phyloP scores from a whole-genome alignment of 2,888 invertebrate species.

The Catotricha subobsoleta region DNA sequence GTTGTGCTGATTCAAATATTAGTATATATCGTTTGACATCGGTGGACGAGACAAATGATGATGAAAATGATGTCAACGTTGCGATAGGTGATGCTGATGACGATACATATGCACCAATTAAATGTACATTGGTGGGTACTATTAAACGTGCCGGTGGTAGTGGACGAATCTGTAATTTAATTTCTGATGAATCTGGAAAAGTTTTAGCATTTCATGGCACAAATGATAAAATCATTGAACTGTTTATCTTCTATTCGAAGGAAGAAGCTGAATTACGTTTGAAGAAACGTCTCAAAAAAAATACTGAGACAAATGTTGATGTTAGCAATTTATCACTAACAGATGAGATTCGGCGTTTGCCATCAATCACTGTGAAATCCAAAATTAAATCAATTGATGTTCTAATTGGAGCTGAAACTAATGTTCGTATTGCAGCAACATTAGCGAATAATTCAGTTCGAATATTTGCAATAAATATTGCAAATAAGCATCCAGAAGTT shows the following conservation, averaged over 20 bases:
- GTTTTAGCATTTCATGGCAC: constrained; percentile 69
- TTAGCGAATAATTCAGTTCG: constrained; percentile 60
- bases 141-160: constrained; percentile 52
- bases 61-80: constrained; percentile 14
- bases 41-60: constrained; percentile 36
- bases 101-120: constrained; percentile 37
- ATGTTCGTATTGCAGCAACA: constrained; percentile 44
- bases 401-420: constrained; percentile 52
- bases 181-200: constrained; percentile 50
- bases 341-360: constrained; percentile 55
- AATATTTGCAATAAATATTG: constrained; percentile 37
- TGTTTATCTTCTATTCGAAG: constrained; percentile 61
- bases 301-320: constrained; percentile 17
- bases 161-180: constrained; percentile 61
- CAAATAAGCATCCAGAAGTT: constrained; percentile 37
- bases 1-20: constrained; percentile 67
- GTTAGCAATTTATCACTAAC: constrained; percentile 35
- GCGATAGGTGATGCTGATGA: not conserved
- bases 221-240: constrained; percentile 54
- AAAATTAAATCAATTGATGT: constrained; percentile 54
- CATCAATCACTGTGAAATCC: constrained; percentile 43
- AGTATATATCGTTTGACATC: constrained; percentile 64
- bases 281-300: constrained; percentile 60
- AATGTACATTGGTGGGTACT: constrained; percentile 60
- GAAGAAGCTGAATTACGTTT: constrained; percentile 52